Conservation (phyloP, 2,113 vertebrate species). For the Thalassoma bifasciatum region DNA sequence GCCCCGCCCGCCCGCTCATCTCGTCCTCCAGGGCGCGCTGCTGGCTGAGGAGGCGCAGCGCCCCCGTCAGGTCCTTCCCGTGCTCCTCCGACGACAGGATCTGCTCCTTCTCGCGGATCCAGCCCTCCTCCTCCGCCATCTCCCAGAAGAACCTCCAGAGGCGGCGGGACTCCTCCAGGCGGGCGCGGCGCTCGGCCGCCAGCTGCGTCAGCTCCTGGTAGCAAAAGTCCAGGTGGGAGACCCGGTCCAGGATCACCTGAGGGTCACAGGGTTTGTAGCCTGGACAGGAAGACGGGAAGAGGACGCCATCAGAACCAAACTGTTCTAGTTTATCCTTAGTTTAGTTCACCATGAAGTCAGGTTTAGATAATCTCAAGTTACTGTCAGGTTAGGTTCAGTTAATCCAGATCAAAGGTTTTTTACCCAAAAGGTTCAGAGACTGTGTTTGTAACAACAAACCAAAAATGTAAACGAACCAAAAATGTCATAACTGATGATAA, state of each 20-base stretch:
- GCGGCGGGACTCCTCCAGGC: constrained; percentile 93
- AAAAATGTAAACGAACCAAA: no score
- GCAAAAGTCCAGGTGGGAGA: constrained; percentile 96
- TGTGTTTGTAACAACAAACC: no score
- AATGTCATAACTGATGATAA: no score
- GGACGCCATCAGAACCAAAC: not conserved
- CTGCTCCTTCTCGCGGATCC: constrained; percentile 97
- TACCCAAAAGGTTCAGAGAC: no score
- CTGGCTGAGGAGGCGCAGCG: constrained; percentile 91
- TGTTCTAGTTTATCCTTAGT: no score
- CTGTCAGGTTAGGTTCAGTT: no score
- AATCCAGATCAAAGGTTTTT: no score
- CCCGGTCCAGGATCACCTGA: constrained; percentile 92
- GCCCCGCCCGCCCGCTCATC: constrained; percentile 91
- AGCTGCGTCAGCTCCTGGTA: constrained; percentile 96
- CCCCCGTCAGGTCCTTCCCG: constrained; percentile 92
- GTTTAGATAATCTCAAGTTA: no score
- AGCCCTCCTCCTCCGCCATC: constrained; percentile 97
- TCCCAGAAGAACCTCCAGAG: constrained; percentile 99
- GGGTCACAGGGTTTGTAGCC: constrained; percentile 92
- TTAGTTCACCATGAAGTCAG: no score
- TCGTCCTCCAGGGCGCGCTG: constrained; percentile 95
- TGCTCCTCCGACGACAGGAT: constrained; percentile 92
- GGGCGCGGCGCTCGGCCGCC: constrained; percentile 89
- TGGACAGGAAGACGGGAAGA: constrained; percentile 27